phyloP scores from a whole-genome alignment of 1,140 invertebrate species.

The Lepidostoma basale region DNA sequence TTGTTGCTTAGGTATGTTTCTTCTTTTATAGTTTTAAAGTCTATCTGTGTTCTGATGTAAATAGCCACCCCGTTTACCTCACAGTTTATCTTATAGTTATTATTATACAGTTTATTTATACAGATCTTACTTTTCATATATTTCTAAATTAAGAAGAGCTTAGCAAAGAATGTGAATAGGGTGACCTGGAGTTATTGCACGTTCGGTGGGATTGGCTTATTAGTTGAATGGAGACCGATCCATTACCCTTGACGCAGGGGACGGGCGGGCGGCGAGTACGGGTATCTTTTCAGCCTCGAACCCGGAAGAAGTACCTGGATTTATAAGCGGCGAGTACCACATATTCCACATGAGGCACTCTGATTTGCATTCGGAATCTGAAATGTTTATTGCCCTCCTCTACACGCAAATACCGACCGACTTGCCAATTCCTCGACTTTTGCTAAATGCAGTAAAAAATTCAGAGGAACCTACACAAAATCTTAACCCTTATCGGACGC shows the following conservation, averaged over 20 bases:
- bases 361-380: conserved; percentile 8
- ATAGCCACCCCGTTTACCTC: too few species aligned
- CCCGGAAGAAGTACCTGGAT: conserved; percentile 10
- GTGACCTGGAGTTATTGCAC: not conserved
- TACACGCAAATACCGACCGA: not conserved
- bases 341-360: too few species aligned
- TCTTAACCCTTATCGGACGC: too few species aligned
- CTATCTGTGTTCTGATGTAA: too few species aligned
- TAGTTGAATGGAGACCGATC: not conserved
- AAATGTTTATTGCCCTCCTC: conserved; percentile 1
- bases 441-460: too few species aligned
- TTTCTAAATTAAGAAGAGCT: not conserved
- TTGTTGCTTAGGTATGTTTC: too few species aligned
- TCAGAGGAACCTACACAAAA: too few species aligned
- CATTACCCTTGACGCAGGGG: not conserved
- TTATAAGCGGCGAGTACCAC: conserved; percentile 6
- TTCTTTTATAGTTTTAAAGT: too few species aligned
- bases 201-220: not conserved
- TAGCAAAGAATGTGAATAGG: not conserved
- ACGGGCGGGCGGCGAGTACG: not conserved
- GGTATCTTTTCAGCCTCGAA: too few species aligned
- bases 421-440: not conserved
- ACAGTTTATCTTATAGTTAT: too few species aligned
- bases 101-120: not conserved
- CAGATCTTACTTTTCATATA: not conserved